Conservation (phyloP, 2,113 vertebrate species). For the Notothenia coriiceps region DNA sequence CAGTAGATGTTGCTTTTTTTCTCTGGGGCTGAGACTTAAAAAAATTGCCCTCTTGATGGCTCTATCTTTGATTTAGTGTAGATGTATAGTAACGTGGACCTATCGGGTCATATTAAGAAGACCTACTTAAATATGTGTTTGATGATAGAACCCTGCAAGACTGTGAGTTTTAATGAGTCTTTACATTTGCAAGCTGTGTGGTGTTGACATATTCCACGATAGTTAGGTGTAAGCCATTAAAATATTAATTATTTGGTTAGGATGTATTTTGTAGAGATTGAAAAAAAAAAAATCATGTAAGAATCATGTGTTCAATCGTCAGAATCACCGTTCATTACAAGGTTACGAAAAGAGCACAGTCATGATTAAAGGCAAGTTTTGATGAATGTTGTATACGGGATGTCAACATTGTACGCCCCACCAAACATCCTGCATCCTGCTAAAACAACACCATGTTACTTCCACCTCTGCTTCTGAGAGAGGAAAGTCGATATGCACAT, state of each 20-base stretch:
- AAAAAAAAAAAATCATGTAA: no score
- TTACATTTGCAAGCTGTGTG: background rate
- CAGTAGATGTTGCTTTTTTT: background rate
- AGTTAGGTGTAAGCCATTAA: no score
- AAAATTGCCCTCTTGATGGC: no score
- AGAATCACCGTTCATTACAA: no score
- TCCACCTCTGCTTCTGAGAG: background rate
- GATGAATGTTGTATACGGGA: background rate
- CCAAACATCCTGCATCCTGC: background rate
- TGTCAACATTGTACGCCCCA: background rate
- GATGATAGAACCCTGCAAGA: background rate
- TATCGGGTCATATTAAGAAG: no score
- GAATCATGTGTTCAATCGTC: no score
- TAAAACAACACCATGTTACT: background rate
- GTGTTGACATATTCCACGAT: no score
- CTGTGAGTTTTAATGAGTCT: background rate
- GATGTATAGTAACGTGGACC: background rate
- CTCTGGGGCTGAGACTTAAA: no score
- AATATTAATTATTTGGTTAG: no score
- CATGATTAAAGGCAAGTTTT: background rate
- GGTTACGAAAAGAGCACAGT: no score
- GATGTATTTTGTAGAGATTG: no score
- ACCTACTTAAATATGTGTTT: no score
- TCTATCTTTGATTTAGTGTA: background rate
- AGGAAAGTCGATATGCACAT: background rate